phyloP scores from a whole-genome alignment of 2,797 vertebrate species.

The Stomatorhinus walkeri region DNA sequence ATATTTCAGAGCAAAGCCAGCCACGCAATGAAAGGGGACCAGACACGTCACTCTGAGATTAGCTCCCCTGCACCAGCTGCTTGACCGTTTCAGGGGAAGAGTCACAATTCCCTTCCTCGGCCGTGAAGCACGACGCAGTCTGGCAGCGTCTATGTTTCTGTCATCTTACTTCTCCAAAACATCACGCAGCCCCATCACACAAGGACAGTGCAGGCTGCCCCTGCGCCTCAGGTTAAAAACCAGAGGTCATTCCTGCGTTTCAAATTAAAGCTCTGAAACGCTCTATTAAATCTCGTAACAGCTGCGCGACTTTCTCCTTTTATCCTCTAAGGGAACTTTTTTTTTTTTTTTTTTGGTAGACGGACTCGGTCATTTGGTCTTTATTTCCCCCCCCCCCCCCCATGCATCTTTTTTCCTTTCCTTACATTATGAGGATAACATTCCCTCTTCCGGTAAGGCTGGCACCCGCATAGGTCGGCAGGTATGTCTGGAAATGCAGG shows the following conservation, averaged over 20 bases:
- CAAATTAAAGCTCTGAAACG: neutral
- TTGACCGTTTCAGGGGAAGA: neutral
- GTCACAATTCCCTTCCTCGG: neutral
- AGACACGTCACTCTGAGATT: neutral
- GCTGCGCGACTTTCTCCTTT: neutral
- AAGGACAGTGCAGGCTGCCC: neutral
- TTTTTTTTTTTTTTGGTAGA: neutral
- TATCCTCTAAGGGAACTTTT: neutral
- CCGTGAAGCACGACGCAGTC: neutral
- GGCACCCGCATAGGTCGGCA: neutral
- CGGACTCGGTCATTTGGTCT: neutral
- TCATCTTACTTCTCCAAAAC: neutral
- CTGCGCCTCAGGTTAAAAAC: neutral
- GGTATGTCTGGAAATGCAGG: neutral
- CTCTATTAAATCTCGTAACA: neutral
- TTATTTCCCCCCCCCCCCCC: neutral
- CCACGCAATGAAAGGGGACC: neutral
- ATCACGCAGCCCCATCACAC: neutral
- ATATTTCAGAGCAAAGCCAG: neutral
- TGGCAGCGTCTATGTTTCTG: neutral
- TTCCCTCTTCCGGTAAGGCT: neutral
- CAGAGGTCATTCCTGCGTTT: neutral
- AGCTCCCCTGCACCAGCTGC: neutral
- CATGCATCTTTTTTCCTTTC: neutral
- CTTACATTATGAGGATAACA: neutral